Percentiles rank a stretch among this genome's conserved stretches.
These are phyloP conservation scores for Rhagoletis zephyria DNA, from an alignment of 1,140 invertebrate species.

Conservation along the genomic window DNA sequence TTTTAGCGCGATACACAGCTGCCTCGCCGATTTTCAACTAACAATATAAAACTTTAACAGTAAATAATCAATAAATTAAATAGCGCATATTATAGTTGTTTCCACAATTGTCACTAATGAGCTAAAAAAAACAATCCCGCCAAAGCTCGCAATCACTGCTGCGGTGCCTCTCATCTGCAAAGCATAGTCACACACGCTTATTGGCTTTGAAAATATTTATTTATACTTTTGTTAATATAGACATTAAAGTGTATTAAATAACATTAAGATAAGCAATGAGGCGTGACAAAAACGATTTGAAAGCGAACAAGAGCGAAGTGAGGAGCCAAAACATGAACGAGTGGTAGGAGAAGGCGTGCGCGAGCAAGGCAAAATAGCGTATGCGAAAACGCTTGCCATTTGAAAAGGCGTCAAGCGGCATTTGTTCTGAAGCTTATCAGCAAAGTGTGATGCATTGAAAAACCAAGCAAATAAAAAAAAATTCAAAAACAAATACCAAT, in stretches of 20 bases:
- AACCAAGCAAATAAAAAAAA: not conserved
- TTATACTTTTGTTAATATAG: slow-evolving; percentile 30
- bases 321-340: no score
- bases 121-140: not conserved
- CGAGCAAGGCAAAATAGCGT: not conserved
- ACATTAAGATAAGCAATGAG: slow-evolving; percentile 39
- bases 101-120: not conserved
- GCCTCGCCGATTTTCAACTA: no score
- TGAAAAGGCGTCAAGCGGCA: slow-evolving; percentile 2
- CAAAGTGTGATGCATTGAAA: slow-evolving; percentile 6
- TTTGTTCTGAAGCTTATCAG: slow-evolving; percentile 52
- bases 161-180: not conserved
- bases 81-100: not conserved
- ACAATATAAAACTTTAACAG: no score
- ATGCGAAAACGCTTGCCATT: no score
- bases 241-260: slow-evolving; percentile 49
- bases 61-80: no score
- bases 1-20: no score
- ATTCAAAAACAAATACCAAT: slow-evolving; percentile 33
- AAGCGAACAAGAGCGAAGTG: not conserved
- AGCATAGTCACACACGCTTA: not conserved
- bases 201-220: not conserved
- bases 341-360: no score
- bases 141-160: slow-evolving; percentile 12
- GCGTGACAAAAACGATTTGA: slow-evolving; percentile 39